Evolutionary conservation across 2,113 vertebrate genomes (phyloP), one percentile per base, ranked within the genome.

Genomic region (Prochilodus magdalenae): DNA sequence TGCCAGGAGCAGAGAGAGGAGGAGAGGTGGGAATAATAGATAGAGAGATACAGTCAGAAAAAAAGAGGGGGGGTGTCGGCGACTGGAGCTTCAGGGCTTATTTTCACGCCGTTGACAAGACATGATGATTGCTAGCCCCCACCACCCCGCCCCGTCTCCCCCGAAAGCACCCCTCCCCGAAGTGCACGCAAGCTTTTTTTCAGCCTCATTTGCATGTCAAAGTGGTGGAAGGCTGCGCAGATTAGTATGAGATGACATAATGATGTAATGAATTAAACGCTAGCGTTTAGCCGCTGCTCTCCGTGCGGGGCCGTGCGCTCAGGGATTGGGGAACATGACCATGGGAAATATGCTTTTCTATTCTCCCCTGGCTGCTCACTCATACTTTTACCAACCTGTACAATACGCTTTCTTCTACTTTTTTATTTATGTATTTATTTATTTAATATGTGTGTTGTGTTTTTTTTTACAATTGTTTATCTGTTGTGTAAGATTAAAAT

Each of bases 191-290:
- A 87, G 89, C 91, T 74, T 75, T 92, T 93, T 91, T 92, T 89
- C 92, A 87, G 90, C 30, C 93, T 94, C 93, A 96, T 97, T 97
- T 97, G 94, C 96, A 96, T 97, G 96, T 96, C 95, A 96, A 95
- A 97, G 96, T 95, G 91, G 92, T 86, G 89, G 94, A 95, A 94
- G 94, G 93, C 94, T 93, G 94, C 87, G 90, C 93, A 96, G 96
- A 96, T 97, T 96, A 96, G 95, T 93, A 94, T 93, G 94, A 94
- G 95, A 95, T 96, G 95, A 95, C 95, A 96, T 95, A 96, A 97
- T 95, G 94, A 96, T 96, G 95, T 95, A 95, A 96, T 96, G 95
- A 96, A 96, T 96, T 96, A 96, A 96, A 96, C 91, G 93, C 92
- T 92, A 89, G 92, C 95, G 93, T 94, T 96, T 95, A 94, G 91